A percentile compares a stretch with the other conserved stretches of the same genome.
Conservation (phyloP, 2,888 invertebrate species). For the Linyphia triangularis region DNA sequence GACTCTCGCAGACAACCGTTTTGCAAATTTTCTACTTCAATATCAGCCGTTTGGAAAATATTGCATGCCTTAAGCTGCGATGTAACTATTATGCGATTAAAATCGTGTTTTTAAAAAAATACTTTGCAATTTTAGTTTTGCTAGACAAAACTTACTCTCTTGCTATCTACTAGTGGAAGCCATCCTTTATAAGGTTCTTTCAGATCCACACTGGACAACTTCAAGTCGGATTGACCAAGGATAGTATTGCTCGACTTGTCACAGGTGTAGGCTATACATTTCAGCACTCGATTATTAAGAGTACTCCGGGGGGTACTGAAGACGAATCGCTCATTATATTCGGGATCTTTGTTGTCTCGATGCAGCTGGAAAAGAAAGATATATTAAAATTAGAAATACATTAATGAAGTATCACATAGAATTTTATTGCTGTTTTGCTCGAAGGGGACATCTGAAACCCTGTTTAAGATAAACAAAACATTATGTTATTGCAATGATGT, state of each 20-base stretch:
- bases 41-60: too few species aligned
- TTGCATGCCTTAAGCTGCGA: too few species aligned
- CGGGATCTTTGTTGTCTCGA: conserved; percentile 85
- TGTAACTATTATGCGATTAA: too few species aligned
- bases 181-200: conserved; percentile 87
- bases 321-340: conserved; percentile 88
- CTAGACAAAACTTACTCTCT: conserved; percentile 82
- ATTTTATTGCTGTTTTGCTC: too few species aligned
- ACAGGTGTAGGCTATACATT: conserved; percentile 86
- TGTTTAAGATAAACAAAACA: too few species aligned
- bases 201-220: conserved; percentile 84
- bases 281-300: conserved; percentile 83
- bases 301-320: conserved; percentile 84
- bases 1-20: too few species aligned
- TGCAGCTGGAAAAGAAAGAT: conserved; percentile 83
- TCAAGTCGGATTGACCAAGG: conserved; percentile 86
- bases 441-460: too few species aligned
- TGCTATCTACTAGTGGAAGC: conserved; percentile 87
- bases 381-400: too few species aligned
- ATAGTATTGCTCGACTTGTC: conserved; percentile 84
- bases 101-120: neutral
- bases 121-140: neutral
- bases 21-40: too few species aligned
- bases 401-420: too few species aligned
- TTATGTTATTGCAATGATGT: too few species aligned